Evolutionary conservation across 2,888 invertebrate species (phyloP), one percentile per base, ranked within the genome.

Genomic region (Scaptomyza tumidula): DNA sequence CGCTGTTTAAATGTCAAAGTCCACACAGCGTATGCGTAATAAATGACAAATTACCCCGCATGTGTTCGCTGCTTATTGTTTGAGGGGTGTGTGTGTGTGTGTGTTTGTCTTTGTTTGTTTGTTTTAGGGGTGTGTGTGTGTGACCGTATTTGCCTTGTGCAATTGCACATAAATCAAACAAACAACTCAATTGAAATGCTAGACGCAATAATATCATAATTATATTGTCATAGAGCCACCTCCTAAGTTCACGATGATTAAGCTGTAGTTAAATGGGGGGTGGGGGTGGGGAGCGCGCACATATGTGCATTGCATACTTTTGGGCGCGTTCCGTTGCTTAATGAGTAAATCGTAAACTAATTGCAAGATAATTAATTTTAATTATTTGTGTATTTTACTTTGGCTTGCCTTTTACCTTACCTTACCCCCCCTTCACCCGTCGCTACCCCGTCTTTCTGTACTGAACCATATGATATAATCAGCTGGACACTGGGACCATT

Each of bases 331-430:
- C 50, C 71, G 53, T 63, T 61, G 71, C 78, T 60, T 86, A 86
- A 86, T 85, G 84, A 86, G 87, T 84, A 86, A 84, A 86, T 86
- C 87, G 84, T 86, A 78, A 86, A 84, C 87, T 84, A 84, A 84
- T 84, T 84, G 84, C 84, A 78, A 80, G 87, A 86, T 84, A 84
- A 84, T 84, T 84, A 84, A 84, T 86, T 84, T 86, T 86, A 86
- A 84, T 84, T 84, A 84, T 84, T 84, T 84, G 85, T 86, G 82
- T 84, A 84, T 84, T 86, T 84, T 80, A 84, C 84, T 84, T 67
- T 39, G 37, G 39, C 43, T 50, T 48, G 44, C 45, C 54, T 56
- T 57, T 35, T 10, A 45, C 45, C 24, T 19, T 19, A 7, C 6
- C 27, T 29, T 11, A 10, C 29, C 41, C 37, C 43, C n/a, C 6